Conservation (phyloP, 92 coral and sea anemone genomes). For the Chrysogorgia sp. region DNA sequence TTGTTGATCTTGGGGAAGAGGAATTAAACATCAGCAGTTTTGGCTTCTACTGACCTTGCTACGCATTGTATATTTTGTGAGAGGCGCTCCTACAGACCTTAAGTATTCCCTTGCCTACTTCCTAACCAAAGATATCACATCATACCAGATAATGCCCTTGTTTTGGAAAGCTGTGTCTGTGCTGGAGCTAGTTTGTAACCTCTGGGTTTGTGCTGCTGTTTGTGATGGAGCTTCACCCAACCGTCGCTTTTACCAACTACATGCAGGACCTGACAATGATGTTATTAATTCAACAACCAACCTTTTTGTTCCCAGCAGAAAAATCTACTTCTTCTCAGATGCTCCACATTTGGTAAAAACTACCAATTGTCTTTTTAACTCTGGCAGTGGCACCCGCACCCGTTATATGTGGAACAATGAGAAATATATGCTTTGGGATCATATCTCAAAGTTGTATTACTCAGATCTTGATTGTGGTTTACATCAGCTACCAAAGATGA, state of each 20-base stretch:
- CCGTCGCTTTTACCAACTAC: constrained; percentile 17
- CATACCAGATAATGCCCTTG: no score
- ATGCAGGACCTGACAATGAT: constrained; percentile 2
- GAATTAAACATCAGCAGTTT: constrained; percentile 14
- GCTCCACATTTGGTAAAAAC: no score
- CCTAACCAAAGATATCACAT: no score
- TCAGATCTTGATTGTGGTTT: constrained; percentile 7
- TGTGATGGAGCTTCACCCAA: no score
- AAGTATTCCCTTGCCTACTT: constrained; percentile 22
- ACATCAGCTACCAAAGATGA: constrained; percentile 3
- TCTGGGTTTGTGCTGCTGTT: constrained; percentile 27
- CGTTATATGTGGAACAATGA: no score
- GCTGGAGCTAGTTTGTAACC: constrained; percentile 24
- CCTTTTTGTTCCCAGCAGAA: constrained; percentile 11
- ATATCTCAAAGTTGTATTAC: constrained; percentile 16
- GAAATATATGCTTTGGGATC: no score
- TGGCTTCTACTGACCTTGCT: constrained; percentile 32
- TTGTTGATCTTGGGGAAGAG: no score
- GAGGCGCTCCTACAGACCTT: no score
- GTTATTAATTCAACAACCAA: constrained; percentile 2
- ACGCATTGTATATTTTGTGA: constrained; percentile 20
- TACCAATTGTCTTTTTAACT: no score
- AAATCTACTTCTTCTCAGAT: no score
- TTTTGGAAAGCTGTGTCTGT: constrained; percentile 24
- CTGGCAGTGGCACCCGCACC: no score